Evolutionary conservation across 2,888 invertebrate genomes (phyloP), one percentile per base, ranked within the genome.

Genomic region (Fissipunctia ypsillon): DNA sequence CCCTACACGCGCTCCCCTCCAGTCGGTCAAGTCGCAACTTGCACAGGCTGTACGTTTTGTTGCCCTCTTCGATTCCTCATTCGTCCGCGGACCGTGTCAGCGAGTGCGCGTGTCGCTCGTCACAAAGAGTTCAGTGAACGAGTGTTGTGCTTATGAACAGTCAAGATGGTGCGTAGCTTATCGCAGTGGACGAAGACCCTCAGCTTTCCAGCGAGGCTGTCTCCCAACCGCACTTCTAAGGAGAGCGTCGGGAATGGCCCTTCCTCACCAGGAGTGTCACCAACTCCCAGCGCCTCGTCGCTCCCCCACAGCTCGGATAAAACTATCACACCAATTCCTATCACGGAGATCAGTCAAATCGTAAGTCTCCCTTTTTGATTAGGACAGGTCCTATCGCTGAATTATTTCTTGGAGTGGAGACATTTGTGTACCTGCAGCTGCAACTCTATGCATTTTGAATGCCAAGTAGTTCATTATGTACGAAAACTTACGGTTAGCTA

Each of bases 121-220:
- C 82, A 75, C n/a, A 80, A 87, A 90, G 88, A 90, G 92, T 92
- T 91, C 86, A 93, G 95, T 95, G 95, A 92, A 92, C 93, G 93
- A 93, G 95, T 95, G 94, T 93, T 93, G 94, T 93, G 93, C 91
- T 88, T 91, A 94, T 95, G 95, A 93, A 95, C 95, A 90, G 89
- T 91, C 93, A 97, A 96, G 92, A 98, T 98, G 98, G 98, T 98
- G 95, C 98, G 98, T 88, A 98, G 98, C 96, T 96, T 98, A 91
- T 97, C 98, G 80, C 98, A 98, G 97, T 98, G 98, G 98, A 98
- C 98, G 95, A 98, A 98, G 97, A 98, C 98, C 88, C 97, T 98
- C 92, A 98, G 98, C 97, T 98, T 98, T 94, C 98, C 98, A 80
- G 97, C 98, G 90, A 97, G 98, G 94, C 97, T 98, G 91, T 98